Evolutionary conservation across 2,888 invertebrate genomes (phyloP).

Genomic region (Eurytoma adleriae): DNA sequence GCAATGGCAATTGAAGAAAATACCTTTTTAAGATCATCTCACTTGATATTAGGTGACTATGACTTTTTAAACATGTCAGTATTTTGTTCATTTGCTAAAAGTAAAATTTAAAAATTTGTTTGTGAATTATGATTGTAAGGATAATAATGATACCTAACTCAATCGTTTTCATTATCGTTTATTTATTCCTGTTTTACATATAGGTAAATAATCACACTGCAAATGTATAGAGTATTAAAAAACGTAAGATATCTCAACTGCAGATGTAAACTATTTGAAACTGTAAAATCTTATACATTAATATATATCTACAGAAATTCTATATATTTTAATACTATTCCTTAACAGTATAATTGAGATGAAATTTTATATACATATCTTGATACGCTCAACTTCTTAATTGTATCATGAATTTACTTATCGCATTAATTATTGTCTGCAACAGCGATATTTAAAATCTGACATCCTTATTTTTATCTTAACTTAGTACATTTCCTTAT

Average conservation of each 20-base stretch:
- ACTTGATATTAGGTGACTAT: not conserved
- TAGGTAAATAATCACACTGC: too few species aligned
- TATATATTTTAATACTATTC: too few species aligned
- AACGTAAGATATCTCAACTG: not conserved
- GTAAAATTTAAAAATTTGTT: too few species aligned
- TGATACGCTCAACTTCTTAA: not conserved
- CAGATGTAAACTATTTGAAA: not conserved
- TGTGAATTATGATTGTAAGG: too few species aligned
- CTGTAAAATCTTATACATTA: not conserved
- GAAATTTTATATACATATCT: too few species aligned
- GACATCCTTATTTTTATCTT: constrained; percentile 26
- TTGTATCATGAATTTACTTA: constrained; percentile 21
- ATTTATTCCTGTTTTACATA: too few species aligned
- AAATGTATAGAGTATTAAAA: not conserved
- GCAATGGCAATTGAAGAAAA: constrained; percentile 7
- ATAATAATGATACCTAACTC: too few species aligned
- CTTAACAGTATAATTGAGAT: too few species aligned
- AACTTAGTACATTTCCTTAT: not conserved
- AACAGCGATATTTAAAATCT: constrained; percentile 50
- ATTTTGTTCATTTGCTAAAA: not conserved
- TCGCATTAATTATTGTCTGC: constrained; percentile 46
- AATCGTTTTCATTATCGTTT: too few species aligned
- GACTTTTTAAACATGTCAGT: not conserved
- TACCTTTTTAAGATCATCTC: not conserved
- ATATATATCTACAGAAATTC: too few species aligned